A percentile compares a stretch with the other conserved stretches of the same genome.
Conservation (phyloP, 2,797 vertebrate genomes). For the Siniperca undulata region DNA sequence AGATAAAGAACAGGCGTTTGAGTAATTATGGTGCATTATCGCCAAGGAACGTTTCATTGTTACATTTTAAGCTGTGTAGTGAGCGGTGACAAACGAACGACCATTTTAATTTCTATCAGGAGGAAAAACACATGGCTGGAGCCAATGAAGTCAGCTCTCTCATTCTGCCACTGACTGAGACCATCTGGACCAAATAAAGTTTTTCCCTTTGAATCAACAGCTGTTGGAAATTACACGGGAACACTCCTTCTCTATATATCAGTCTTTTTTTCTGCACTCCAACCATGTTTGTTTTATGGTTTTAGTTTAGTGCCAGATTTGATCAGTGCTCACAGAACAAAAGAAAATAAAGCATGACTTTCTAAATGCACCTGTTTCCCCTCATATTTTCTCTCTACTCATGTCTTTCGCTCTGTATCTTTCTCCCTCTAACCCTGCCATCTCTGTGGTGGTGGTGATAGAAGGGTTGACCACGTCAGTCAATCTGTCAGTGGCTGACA, state of each 20-base stretch:
- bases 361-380: constrained; percentile 65
- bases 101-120: constrained; percentile 83
- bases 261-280: constrained; percentile 40
- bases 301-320: constrained; percentile 64
- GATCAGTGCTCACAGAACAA: constrained; percentile 58
- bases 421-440: constrained; percentile 30
- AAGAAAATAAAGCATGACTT: constrained; percentile 38
- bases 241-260: constrained; percentile 64
- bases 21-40: constrained; percentile 85
- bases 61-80: constrained; percentile 83
- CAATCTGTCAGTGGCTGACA: constrained; percentile 87
- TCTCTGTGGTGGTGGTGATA: constrained; percentile 74
- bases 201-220: constrained; percentile 86
- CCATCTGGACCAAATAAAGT: constrained; percentile 84
- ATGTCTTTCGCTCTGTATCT: constrained; percentile 20
- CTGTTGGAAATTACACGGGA: constrained; percentile 81
- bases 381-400: constrained; percentile 2
- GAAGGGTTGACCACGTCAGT: constrained; percentile 84
- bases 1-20: constrained; percentile 83
- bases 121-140: constrained; percentile 84
- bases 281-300: constrained; percentile 66
- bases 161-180: constrained; percentile 83
- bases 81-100: constrained; percentile 82
- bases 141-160: constrained; percentile 81
- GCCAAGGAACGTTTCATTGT: constrained; percentile 80